Percentiles rank a stretch among this genome's conserved stretches.
Conservation (phyloP, 2,113 vertebrate species). For the Willisornis vidua region DNA sequence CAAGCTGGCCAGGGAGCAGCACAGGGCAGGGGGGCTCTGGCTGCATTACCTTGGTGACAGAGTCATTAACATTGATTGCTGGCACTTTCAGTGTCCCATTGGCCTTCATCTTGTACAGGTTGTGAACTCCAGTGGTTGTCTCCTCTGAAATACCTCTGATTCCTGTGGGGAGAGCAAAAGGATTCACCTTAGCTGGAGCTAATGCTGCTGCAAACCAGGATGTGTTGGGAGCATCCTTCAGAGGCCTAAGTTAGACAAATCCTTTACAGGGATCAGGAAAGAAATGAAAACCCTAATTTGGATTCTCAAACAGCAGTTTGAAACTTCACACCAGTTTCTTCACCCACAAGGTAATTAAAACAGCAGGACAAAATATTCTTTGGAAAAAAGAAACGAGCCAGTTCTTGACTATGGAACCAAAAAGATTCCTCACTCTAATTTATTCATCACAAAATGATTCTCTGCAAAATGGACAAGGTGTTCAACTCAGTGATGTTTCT, state of each 20-base stretch:
- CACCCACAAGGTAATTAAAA: not conserved
- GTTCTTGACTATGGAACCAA: not conserved
- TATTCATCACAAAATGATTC: not conserved
- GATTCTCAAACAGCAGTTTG: not conserved
- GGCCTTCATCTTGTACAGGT: constrained; percentile 96
- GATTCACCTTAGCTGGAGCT: not conserved
- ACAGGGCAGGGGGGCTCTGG: not conserved
- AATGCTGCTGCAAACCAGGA: not conserved
- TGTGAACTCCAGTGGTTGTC: constrained; percentile 97
- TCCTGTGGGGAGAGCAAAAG: constrained; percentile 67
- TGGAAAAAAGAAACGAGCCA: not conserved
- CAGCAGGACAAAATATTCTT: not conserved
- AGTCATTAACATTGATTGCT: constrained; percentile 97
- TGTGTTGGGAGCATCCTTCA: not conserved
- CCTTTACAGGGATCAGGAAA: not conserved
- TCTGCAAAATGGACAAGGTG: not conserved
- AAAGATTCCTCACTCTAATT: not conserved
- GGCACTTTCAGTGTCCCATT: constrained; percentile 90
- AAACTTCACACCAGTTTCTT: not conserved
- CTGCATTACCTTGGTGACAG: constrained; percentile 91
- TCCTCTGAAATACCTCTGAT: constrained; percentile 95
- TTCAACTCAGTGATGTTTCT: not conserved
- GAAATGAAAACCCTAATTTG: not conserved
- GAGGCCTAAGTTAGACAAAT: not conserved
- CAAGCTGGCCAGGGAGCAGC: not conserved